Evolutionary conservation across 2,113 vertebrate species (phyloP), one percentile per base, ranked within the genome.

Genomic region (Salvelinus namaycush): DNA sequence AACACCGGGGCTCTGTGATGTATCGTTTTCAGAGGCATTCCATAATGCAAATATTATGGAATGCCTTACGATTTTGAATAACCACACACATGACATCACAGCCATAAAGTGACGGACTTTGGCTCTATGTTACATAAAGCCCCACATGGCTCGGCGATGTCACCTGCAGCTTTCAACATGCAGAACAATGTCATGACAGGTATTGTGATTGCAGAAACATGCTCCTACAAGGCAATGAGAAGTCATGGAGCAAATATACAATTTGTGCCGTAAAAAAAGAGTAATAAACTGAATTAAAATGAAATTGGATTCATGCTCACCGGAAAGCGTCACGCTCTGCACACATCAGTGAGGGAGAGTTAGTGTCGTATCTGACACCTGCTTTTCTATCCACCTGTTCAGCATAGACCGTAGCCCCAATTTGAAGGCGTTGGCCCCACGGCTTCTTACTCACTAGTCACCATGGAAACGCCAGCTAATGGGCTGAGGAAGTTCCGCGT

Each of bases 21-120:
- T 24, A 24, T 39, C 31, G 44, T 44, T 74, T 74, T 74, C 71
- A 66, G 24, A 44, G 60, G 72, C n/a, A 34, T 68, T 68, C 29
- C 18, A 20, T 44, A 68, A 44, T 39, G 67, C 20, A 39, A 39
- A 68, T 31, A 68, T 68, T 34, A 34, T 34, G 34, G 34, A 34
- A 34, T 34, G 39, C 31, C 29, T 44, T 34, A 68, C 3, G 14
- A 34, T 34, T 34, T 68, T 44, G 2, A 68, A 68, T 68, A 20
- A 68, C 67, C 67, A 68, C 13, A 68, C 12, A 8, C 27, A 27
- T 7, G 14, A 54, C 16, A 7, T 68, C 66, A 18, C 16, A 34
- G 66, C 66, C 66, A 68, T 68, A 26, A 68, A 31, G 27, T 9
- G 7, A 34, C 7, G 31, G 14, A n/a, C 18, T 31, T 68, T 16